Percentiles rank a stretch among this genome's conserved stretches.
phyloP scores from a whole-genome alignment of 35 echinoderm and acorn worm species.

The Hemicentrotus pulcherrimus region DNA sequence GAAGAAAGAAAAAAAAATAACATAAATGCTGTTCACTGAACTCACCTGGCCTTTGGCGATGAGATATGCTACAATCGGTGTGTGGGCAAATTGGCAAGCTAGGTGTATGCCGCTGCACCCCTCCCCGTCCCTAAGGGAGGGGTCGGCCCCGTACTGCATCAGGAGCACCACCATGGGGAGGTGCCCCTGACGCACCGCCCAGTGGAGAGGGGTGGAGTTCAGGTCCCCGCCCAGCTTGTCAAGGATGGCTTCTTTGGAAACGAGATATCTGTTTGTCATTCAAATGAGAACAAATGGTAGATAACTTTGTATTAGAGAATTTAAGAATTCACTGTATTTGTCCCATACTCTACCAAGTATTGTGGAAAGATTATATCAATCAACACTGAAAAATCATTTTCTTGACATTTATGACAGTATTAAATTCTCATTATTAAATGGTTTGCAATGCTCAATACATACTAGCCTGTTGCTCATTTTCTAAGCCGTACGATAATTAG shows the following conservation, averaged over 20 bases:
- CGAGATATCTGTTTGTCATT: conserved; percentile 66
- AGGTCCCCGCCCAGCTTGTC: conserved; percentile 93
- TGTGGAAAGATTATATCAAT: too few relatives aligned
- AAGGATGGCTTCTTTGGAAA: conserved; percentile 81
- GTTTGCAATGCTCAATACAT: too few relatives aligned
- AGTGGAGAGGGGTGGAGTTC: conserved; percentile 90
- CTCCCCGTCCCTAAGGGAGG: conserved; percentile 93
- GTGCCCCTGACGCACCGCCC: conserved; percentile 94
- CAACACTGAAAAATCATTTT: too few relatives aligned
- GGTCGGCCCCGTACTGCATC: conserved; percentile 96
- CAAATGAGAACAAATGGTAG: background rate
- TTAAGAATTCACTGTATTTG: too few relatives aligned
- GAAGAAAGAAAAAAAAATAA: background rate
- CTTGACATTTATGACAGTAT: too few relatives aligned
- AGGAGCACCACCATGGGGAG: conserved; percentile 87
- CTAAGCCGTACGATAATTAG: too few relatives aligned
- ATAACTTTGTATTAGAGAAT: too few relatives aligned
- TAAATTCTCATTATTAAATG: too few relatives aligned
- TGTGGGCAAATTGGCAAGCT: conserved; percentile 91
- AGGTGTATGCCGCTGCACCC: conserved; percentile 87
- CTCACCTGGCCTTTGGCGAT: conserved; percentile 88
- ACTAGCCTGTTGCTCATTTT: too few relatives aligned
- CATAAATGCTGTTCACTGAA: too few relatives aligned
- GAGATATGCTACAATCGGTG: conserved; percentile 88
- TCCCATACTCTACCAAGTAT: too few relatives aligned